Conservation (phyloP, 2,113 vertebrate genomes). For the Heterotilapia buettikoferi region DNA sequence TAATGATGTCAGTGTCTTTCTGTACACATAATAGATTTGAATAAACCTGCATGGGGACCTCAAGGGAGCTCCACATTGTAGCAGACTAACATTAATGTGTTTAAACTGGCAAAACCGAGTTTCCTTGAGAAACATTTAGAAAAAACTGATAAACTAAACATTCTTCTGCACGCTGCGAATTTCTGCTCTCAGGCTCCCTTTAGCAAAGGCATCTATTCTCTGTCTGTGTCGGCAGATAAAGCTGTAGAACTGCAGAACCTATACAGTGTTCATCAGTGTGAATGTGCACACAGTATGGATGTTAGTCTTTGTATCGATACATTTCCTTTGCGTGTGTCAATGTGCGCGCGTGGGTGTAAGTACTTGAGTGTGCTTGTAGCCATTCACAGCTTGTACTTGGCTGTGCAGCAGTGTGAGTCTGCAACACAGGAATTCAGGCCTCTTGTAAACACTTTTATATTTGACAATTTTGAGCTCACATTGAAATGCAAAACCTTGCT, state of each 20-base stretch:
- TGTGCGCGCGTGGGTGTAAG: background rate
- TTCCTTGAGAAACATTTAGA: slow-evolving; percentile 26
- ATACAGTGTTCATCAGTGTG: background rate
- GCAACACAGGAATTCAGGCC: background rate
- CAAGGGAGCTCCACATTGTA: slow-evolving; percentile 12
- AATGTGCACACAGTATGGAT: background rate
- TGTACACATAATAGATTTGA: slow-evolving; percentile 35
- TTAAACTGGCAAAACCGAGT: slow-evolving; percentile 62
- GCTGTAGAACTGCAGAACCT: background rate
- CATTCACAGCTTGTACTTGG: background rate
- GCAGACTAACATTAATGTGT: slow-evolving; percentile 56
- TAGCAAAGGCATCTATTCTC: slow-evolving; percentile 15
- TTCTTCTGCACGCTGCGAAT: slow-evolving; percentile 3
- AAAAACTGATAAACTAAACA: slow-evolving; percentile 48
- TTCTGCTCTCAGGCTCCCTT: background rate
- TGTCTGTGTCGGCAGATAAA: background rate
- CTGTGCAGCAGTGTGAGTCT: background rate
- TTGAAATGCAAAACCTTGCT: background rate
- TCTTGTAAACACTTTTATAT: background rate
- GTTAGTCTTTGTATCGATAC: background rate
- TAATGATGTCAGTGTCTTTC: slow-evolving; percentile 52
- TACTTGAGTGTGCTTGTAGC: background rate
- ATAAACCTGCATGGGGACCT: slow-evolving; percentile 40
- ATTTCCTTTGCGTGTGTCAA: background rate
- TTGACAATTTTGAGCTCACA: background rate